Base-by-base conservation (phyloP, 2,113 vertebrate species). In the Oncorhynchus nerka region DNA sequence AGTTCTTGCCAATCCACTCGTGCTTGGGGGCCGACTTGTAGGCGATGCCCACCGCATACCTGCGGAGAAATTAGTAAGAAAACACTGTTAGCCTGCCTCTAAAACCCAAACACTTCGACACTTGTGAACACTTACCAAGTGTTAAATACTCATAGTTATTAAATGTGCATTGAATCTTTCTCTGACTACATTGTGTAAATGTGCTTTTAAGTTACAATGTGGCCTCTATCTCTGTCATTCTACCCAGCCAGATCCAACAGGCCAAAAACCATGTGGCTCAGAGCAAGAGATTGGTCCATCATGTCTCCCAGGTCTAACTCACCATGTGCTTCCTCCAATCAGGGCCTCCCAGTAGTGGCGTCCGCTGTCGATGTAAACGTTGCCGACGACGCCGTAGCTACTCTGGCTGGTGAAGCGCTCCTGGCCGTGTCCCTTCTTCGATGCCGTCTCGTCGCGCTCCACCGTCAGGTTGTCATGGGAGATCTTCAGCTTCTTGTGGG, bases 311-410 rank as follows among this genome's bases (percentile, higher is more conserved):
- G n/a, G 11, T 48, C 39, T 1, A 68, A 61, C 96, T 13, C 93
- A 99, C 98, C 97, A 99, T 0, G 97, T 99, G 87, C 98, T 99
- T 51, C 97, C 97, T 0, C 97, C 97, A 81, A 99, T 99, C 76
- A 98, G 94, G 75, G 98, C 96, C 89, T 99, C 98, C 98, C 98
- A 99, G 90, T 99, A 99, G 81, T 99, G 98, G 3, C 97, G 93
- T 13, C 98, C 98, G 0, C 97, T 99, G 88, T 99, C 98, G 1
- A 99, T 98, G 87, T 95, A 99, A 75, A 99, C 97, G 0, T 99
- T 99, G 71, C 97, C 97, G 82, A 96, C 95, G 7, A 99, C 95
- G 0, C 97, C 97, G 0, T 99, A 99, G 92, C 96, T 99, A 80
- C 94, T 96, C 82, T 99, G 96, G 91, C 97, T 97, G 5, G 95